Conservation (phyloP, 1,140 invertebrate genomes). For the silkworm (Bombyx mori) region ASM3026992v2 NC_085129.1:697001-697500, state of each 20-base stretch:
- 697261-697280: slow-evolving; percentile 79
- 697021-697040: too few species aligned
- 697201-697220: too few species aligned
- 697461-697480: slow-evolving; percentile 91
- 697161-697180: too few species aligned
- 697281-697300: slow-evolving; percentile 88
- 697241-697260: slow-evolving; percentile 70
- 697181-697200: too few species aligned
- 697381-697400: slow-evolving; percentile 75
- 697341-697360: slow-evolving; percentile 70
- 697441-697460: slow-evolving; percentile 87
- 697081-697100: too few species aligned
- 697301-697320: slow-evolving; percentile 94
- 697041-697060: too few species aligned
- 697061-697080: too few species aligned
- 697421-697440: slow-evolving; percentile 89
- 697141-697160: too few species aligned
- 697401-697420: slow-evolving; percentile 86
- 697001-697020: too few species aligned
- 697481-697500: slow-evolving; percentile 77
- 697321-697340: slow-evolving; percentile 76
- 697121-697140: too few species aligned
- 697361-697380: slow-evolving; percentile 78
- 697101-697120: too few species aligned
- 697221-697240: slow-evolving; percentile 11